These are phyloP conservation scores for Galagoides demidoff DNA, from an alignment of 2,797 vertebrate species.

Conservation along the genomic window DNA sequence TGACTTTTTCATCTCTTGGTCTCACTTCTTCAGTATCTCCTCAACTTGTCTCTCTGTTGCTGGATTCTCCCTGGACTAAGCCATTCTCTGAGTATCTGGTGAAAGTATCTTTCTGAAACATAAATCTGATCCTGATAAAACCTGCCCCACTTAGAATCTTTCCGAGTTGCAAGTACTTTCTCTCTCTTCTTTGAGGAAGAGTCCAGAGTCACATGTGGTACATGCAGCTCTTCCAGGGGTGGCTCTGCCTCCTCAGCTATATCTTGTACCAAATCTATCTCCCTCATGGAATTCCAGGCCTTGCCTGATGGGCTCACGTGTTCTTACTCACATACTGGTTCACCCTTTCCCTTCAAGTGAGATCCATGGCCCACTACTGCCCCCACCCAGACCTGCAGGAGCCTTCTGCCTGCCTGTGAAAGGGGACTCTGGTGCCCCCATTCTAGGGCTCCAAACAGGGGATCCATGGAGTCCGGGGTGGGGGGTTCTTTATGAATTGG, in stretches of 20 bases:
- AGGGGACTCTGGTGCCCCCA: background rate
- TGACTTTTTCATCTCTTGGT: background rate
- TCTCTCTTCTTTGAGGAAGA: background rate
- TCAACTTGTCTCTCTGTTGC: background rate
- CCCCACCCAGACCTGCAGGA: background rate
- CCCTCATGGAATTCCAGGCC: background rate
- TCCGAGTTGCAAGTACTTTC: background rate
- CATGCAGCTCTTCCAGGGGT: accelerated
- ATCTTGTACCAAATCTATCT: background rate
- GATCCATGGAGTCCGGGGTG: background rate
- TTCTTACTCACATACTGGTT: background rate
- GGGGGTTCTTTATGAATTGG: background rate
- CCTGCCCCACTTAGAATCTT: background rate
- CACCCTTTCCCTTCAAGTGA: background rate
- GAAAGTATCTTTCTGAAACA: conserved; percentile 6
- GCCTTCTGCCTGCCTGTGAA: accelerated
- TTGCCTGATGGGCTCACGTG: background rate
- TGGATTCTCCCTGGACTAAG: background rate
- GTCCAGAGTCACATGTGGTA: background rate
- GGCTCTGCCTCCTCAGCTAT: background rate
- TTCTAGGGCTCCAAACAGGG: background rate
- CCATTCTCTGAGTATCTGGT: background rate
- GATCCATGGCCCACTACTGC: accelerated
- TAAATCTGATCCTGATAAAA: background rate
- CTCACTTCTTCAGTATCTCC: background rate